Conservation (phyloP, 2,888 invertebrate species). For the Frankliniella fusca region DNA sequence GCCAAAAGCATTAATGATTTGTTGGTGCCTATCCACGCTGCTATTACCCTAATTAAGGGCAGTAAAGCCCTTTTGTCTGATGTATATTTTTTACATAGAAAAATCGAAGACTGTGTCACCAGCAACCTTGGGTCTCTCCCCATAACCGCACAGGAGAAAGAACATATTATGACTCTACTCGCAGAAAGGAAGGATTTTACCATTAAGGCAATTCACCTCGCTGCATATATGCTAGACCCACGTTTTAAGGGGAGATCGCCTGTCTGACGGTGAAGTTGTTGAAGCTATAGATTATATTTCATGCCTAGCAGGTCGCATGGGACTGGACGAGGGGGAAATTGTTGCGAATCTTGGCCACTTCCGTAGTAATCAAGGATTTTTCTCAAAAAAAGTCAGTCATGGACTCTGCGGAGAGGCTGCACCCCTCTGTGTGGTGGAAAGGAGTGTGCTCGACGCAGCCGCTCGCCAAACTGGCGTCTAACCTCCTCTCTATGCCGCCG, state of each 20-base stretch:
- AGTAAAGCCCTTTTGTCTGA: background rate
- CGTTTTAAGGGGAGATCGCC: background rate
- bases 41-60: conserved; percentile 4
- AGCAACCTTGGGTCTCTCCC: background rate
- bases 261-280: background rate
- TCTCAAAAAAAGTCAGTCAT: background rate
- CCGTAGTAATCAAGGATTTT: background rate
- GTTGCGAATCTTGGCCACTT: background rate
- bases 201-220: background rate
- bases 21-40: background rate
- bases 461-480: background rate
- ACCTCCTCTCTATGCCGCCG: background rate
- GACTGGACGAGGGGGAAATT: background rate
- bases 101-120: background rate
- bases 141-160: background rate
- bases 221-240: background rate
- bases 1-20: background rate
- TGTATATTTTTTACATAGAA: background rate
- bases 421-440: background rate
- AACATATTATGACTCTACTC: background rate
- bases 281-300: background rate
- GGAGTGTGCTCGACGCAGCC: background rate
- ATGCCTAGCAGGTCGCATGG: background rate
- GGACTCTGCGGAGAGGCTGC: background rate
- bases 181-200: background rate